phyloP scores from a whole-genome alignment of 30 jellyfish, hydroid and myxozoan species.

The Chrysaora quinquecirrha region DNA sequence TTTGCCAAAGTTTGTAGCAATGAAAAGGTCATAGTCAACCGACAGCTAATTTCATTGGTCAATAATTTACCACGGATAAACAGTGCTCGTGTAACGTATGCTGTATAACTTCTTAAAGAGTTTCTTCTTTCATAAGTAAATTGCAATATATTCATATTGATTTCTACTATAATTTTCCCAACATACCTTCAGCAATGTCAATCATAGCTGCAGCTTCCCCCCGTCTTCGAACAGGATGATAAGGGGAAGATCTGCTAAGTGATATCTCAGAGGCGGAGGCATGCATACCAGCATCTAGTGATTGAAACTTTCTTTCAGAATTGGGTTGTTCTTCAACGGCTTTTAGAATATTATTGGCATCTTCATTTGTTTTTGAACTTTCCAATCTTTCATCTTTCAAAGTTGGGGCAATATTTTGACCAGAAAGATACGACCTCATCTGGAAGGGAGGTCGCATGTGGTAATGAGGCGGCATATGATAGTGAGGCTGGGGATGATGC shows the following conservation, averaged over 20 bases:
- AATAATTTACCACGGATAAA: no score
- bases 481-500: slow-evolving; percentile 83
- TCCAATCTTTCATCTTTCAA: slow-evolving; percentile 51
- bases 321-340: slow-evolving; percentile 27
- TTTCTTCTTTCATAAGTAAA: no score
- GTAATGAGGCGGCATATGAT: slow-evolving; percentile 62
- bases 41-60: no score
- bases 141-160: no score
- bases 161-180: no score
- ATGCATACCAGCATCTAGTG: slow-evolving; percentile 40
- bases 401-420: slow-evolving; percentile 14
- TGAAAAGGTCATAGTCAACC: no score
- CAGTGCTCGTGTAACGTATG: no score
- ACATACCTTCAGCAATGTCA: slow-evolving; percentile 96
- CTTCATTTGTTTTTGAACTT: slow-evolving; percentile 41
- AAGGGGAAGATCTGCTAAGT: slow-evolving; percentile 60
- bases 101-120: no score
- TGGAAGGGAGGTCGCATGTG: slow-evolving; percentile 69
- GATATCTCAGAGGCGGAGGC: slow-evolving; percentile 31
- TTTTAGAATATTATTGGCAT: slow-evolving; percentile 4
- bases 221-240: slow-evolving; percentile 97
- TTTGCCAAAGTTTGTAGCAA: no score
- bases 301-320: slow-evolving; percentile 51
- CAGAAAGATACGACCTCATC: slow-evolving; percentile 49
- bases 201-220: slow-evolving; percentile 99